A percentile compares a stretch with the other conserved stretches of the same genome.
Conservation (phyloP, 1,140 invertebrate species). For the Agrypnia vestita region DNA sequence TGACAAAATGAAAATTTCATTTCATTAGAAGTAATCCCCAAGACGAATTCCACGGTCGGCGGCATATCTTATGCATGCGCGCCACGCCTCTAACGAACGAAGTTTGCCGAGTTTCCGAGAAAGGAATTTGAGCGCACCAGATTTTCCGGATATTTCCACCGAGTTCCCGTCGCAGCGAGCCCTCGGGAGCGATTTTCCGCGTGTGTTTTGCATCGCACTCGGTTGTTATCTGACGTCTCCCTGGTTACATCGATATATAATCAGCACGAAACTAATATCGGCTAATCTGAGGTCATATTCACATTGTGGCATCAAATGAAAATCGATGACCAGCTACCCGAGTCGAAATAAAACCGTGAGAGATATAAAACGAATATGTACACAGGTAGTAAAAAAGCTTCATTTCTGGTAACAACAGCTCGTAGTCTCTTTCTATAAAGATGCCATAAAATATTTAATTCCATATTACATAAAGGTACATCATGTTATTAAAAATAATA, state of each 20-base stretch:
- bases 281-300: constrained; percentile 40
- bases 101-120: constrained; percentile 9
- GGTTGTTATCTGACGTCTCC: constrained; percentile 26
- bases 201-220: constrained; percentile 35
- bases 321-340: constrained; percentile 24
- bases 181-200: constrained; percentile 32
- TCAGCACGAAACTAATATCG: constrained; percentile 39
- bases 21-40: background rate
- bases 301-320: constrained; percentile 8
- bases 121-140: constrained; percentile 20
- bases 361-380: background rate
- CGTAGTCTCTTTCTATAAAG: background rate
- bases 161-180: background rate
- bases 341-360: background rate
- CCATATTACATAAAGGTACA: no score
- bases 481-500: no score
- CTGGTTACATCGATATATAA: constrained; percentile 42
- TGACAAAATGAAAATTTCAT: no score
- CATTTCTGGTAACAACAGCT: background rate
- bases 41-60: background rate
- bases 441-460: no score
- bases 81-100: background rate
- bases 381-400: background rate
- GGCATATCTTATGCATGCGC: background rate
- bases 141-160: constrained; percentile 19